These are phyloP conservation scores for Amblyopsis rosae DNA, from an alignment of 2,113 vertebrate species.

Conservation along the genomic window DNA sequence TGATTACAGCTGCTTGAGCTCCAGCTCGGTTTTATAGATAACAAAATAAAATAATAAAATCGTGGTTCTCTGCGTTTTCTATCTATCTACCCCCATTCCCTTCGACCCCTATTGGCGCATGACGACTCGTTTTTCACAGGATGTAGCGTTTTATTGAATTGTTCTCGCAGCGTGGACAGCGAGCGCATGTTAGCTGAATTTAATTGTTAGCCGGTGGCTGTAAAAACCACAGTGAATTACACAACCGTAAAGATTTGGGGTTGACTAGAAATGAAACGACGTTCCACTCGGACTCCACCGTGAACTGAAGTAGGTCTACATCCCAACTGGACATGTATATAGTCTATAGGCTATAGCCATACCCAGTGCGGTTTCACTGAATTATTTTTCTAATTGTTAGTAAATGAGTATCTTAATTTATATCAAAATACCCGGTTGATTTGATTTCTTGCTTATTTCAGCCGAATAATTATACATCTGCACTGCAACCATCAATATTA, in stretches of 20 bases:
- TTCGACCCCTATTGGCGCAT: conserved; percentile 6
- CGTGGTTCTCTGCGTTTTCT: conserved; percentile 37
- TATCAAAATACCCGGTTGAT: too few species aligned
- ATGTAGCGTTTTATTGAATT: conserved; percentile 70
- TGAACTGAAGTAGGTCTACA: too few species aligned
- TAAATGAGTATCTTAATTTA: too few species aligned
- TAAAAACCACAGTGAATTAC: conserved; percentile 70
- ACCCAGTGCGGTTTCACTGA: too few species aligned
- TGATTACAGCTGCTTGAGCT: conserved; percentile 25
- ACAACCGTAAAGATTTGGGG: conserved; percentile 64
- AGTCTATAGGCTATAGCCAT: too few species aligned
- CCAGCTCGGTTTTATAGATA: conserved; percentile 56
- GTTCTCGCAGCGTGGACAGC: conserved; percentile 52
- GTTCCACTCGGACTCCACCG: too few species aligned
- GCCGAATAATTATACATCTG: too few species aligned
- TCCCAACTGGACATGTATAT: too few species aligned
- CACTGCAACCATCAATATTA: too few species aligned
- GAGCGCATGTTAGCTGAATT: conserved; percentile 68
- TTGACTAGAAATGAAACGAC: neutral
- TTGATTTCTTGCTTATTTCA: too few species aligned
- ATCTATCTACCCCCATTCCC: conserved; percentile 27
- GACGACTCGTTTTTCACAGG: conserved; percentile 66
- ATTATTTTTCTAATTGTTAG: too few species aligned
- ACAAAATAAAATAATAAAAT: conserved; percentile 57
- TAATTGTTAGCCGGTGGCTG: conserved; percentile 71